A percentile compares a stretch with the other conserved stretches of the same genome.
Evolutionary conservation across 2,797 vertebrate genomes (phyloP).

Genomic region (Sebastes iracundus): DNA sequence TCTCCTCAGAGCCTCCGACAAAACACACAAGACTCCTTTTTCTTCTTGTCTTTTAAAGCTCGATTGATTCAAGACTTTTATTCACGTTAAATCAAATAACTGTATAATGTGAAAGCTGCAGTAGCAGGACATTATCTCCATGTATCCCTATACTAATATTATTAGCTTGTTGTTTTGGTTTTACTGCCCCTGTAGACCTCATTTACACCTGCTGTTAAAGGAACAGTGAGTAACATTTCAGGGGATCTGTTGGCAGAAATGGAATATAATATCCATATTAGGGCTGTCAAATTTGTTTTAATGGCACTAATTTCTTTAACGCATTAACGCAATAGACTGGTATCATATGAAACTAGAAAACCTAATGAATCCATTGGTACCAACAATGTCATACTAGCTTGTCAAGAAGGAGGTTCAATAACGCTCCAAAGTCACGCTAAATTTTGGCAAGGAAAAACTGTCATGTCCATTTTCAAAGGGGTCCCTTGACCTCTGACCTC

Average conservation of each 20-base stretch:
- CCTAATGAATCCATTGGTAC: rapidly evolving
- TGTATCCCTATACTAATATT: neutral
- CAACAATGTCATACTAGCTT: too few relatives aligned
- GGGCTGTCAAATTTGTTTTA: neutral
- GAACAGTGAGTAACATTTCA: neutral
- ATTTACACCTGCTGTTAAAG: neutral
- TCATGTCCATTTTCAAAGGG: too few relatives aligned
- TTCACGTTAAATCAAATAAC: neutral
- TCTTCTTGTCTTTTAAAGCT: neutral
- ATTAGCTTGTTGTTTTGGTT: neutral
- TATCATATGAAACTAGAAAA: rapidly evolving
- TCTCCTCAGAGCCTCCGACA: slow-evolving; percentile 8
- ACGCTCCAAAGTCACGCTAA: too few relatives aligned
- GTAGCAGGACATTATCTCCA: neutral
- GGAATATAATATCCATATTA: neutral
- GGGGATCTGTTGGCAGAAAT: too few relatives aligned
- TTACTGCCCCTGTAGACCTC: neutral
- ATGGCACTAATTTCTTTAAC: neutral
- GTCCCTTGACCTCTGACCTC: too few relatives aligned
- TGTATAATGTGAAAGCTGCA: neutral
- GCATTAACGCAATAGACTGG: neutral
- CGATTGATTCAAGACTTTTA: rapidly evolving
- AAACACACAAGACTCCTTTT: neutral
- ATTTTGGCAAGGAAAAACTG: too few relatives aligned
- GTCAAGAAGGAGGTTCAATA: rapidly evolving